phyloP scores from a whole-genome alignment of 2,113 vertebrate species.

The human (Homo sapiens) region GRCh38 chr2:164446001-164446500 shows the following conservation, averaged over 20 bases:
- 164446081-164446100: not conserved
- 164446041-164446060: not conserved
- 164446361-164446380: conserved; percentile 81
- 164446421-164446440: conserved; percentile 74
- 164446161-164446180: not conserved
- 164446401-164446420: conserved; percentile 79
- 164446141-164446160: too few species aligned
- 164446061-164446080: not conserved
- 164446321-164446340: conserved; percentile 78
- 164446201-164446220: not conserved
- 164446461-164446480: conserved; percentile 70
- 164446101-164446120: not conserved
- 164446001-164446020: not conserved
- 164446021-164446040: not conserved
- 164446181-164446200: not conserved
- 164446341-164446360: conserved; percentile 80
- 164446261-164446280: conserved; percentile 69
- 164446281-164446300: conserved; percentile 75
- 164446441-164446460: conserved; percentile 66
- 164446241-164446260: conserved; percentile 56
- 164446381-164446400: conserved; percentile 81
- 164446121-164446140: not conserved
- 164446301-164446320: conserved; percentile 76
- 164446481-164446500: conserved; percentile 18
- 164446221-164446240: conserved; percentile 20